Conservation (phyloP, 1,140 invertebrate genomes). For the Drosophila navojoa region DNA sequence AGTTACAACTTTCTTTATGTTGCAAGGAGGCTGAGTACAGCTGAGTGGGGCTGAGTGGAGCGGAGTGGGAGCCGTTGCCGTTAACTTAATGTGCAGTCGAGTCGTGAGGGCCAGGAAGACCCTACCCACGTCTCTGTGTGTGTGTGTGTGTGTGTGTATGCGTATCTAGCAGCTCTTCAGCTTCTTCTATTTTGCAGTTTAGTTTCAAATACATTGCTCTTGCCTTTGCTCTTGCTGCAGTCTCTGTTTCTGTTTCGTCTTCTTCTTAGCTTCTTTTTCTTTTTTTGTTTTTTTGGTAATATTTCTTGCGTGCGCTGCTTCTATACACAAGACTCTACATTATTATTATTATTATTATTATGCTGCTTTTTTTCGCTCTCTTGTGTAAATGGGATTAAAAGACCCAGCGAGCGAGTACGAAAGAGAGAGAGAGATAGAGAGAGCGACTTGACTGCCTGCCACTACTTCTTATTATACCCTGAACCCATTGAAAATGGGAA, state of each 20-base stretch:
- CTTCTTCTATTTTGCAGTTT: conserved; percentile 75
- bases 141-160: too few species aligned
- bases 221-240: neutral
- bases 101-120: conserved; percentile 8
- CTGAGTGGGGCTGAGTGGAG: neutral
- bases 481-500: too few species aligned
- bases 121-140: neutral
- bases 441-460: conserved; percentile 2
- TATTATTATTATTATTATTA: conserved; percentile 64
- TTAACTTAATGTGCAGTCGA: conserved; percentile 66
- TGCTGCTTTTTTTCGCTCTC: conserved; percentile 28
- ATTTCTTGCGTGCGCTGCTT: conserved; percentile 54
- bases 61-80: neutral
- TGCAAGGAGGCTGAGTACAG: neutral
- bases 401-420: conserved; percentile 13
- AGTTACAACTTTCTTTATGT: conserved; percentile 81
- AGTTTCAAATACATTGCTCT: conserved; percentile 73
- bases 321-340: conserved; percentile 76
- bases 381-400: conserved; percentile 43
- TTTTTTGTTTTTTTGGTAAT: conserved; percentile 44
- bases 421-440: conserved; percentile 20
- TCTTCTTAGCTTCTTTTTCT: too few species aligned
- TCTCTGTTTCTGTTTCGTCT: neutral
- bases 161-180: neutral
- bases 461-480: conserved; percentile 5